A percentile compares a stretch with the other conserved stretches of the same genome.
These are phyloP conservation scores for Triplophysa yarkandensis DNA, from an alignment of 2,797 vertebrate genomes.

Conservation along the genomic window DNA sequence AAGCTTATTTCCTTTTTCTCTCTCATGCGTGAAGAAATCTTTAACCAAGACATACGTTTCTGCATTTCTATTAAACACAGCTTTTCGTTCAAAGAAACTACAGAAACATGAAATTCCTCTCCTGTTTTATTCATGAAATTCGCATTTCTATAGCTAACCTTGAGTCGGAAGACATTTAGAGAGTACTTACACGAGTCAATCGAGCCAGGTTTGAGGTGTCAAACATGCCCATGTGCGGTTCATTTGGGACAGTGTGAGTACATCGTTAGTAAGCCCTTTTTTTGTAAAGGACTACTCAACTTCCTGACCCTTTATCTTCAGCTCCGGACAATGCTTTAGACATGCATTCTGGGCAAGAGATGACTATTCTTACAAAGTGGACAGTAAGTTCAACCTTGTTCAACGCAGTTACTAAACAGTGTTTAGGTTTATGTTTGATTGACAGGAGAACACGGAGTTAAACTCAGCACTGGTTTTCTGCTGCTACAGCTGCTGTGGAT, in stretches of 20 bases:
- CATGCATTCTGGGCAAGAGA: constrained; percentile 1
- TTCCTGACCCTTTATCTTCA: constrained; percentile 64
- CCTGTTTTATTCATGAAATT: constrained; percentile 29
- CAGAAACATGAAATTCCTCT: constrained; percentile 16
- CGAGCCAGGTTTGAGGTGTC: no score
- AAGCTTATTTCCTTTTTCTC: constrained; percentile 10
- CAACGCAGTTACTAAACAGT: constrained; percentile 18
- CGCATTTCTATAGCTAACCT: constrained; percentile 60
- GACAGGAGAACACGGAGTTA: constrained; percentile 18
- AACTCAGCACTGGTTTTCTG: background rate
- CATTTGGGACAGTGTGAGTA: no score
- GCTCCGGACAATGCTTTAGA: constrained; percentile 1
- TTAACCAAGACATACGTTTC: constrained; percentile 31
- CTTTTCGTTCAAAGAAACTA: constrained; percentile 41
- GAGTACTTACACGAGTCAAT: no score
- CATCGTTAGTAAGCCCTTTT: no score
- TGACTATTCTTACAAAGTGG: constrained; percentile 16
- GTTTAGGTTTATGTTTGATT: constrained; percentile 35
- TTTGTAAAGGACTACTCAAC: constrained; percentile 64
- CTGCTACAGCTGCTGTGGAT: constrained; percentile 40
- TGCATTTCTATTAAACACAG: constrained; percentile 54
- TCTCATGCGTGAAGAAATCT: constrained; percentile 24
- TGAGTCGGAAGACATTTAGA: constrained; percentile 56
- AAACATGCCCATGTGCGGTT: no score
- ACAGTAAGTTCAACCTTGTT: background rate